phyloP scores from a whole-genome alignment of 2,888 invertebrate genomes.

The Athalia rosae region DNA sequence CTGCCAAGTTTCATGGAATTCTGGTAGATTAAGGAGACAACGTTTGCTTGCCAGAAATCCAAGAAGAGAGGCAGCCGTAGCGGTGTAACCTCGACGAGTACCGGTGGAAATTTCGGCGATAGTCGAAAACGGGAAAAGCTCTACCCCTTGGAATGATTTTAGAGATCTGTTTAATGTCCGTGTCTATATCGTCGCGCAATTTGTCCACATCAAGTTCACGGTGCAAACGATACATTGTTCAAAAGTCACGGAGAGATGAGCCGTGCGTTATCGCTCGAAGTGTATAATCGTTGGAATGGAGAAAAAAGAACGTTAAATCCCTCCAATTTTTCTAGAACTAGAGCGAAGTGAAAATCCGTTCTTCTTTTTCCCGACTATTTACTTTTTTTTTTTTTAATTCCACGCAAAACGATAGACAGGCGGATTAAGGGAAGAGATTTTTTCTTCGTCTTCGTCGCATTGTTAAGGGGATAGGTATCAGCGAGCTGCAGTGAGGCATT shows the following conservation, averaged over 20 bases:
- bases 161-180: neutral
- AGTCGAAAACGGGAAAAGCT: neutral
- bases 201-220: conserved; percentile 6
- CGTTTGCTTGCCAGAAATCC: conserved; percentile 34
- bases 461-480: neutral
- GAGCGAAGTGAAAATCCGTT: no score
- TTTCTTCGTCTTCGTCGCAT: conserved; percentile 11
- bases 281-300: neutral
- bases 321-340: no score
- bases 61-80: conserved; percentile 42
- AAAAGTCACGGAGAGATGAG: conserved; percentile 13
- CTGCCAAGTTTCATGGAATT: conserved; percentile 59
- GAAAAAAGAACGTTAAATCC: neutral
- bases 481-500: neutral
- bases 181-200: no score
- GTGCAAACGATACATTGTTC: neutral
- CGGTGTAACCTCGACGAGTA: neutral
- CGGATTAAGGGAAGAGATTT: conserved; percentile 17
- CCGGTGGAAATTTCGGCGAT: neutral
- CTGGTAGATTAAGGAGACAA: conserved; percentile 33
- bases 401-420: neutral
- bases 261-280: no score
- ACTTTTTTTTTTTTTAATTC: neutral
- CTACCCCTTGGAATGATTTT: neutral
- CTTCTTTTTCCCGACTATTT: no score